Conservation (phyloP, 2,797 vertebrate genomes). For the Antennarius maculatus region DNA sequence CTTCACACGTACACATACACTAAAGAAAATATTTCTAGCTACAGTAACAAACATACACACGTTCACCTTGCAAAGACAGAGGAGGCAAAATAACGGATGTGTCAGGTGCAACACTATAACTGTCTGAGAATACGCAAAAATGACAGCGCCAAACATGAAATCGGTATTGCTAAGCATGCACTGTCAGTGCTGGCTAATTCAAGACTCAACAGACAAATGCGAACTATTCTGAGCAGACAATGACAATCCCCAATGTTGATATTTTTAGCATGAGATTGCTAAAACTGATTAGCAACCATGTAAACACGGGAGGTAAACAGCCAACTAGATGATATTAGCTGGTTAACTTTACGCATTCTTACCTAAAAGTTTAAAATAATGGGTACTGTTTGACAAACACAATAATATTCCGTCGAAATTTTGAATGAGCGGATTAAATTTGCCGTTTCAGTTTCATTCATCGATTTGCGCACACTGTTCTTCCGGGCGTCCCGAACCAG, state of each 20-base stretch:
- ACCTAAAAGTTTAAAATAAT: constrained; percentile 39
- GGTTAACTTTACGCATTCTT: constrained; percentile 3
- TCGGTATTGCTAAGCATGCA: not conserved
- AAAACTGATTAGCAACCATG: constrained; percentile 59
- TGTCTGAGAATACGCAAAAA: constrained; percentile 12
- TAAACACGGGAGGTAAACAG: constrained; percentile 43
- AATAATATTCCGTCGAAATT: constrained; percentile 4
- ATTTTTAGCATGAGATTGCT: constrained; percentile 72
- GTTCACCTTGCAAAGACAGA: constrained; percentile 31
- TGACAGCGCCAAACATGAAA: constrained; percentile 13
- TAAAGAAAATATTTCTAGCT: constrained; percentile 24
- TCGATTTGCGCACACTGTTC: constrained; percentile 39
- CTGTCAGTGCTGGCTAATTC: constrained; percentile 13
- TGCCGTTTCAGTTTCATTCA: constrained; percentile 62
- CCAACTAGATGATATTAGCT: constrained; percentile 35
- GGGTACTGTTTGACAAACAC: constrained; percentile 1
- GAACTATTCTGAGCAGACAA: constrained; percentile 23
- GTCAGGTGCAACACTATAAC: constrained; percentile 27
- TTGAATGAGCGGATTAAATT: constrained; percentile 58
- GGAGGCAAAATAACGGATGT: constrained; percentile 15
- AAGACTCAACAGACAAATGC: constrained; percentile 18
- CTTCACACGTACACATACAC: constrained; percentile 34
- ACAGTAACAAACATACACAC: constrained; percentile 37
- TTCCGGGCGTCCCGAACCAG: constrained; percentile 63
- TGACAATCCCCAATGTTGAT: constrained; percentile 50